Conservation (phyloP, 1,140 invertebrate genomes). For the Marisa cornuarietis region DNA sequence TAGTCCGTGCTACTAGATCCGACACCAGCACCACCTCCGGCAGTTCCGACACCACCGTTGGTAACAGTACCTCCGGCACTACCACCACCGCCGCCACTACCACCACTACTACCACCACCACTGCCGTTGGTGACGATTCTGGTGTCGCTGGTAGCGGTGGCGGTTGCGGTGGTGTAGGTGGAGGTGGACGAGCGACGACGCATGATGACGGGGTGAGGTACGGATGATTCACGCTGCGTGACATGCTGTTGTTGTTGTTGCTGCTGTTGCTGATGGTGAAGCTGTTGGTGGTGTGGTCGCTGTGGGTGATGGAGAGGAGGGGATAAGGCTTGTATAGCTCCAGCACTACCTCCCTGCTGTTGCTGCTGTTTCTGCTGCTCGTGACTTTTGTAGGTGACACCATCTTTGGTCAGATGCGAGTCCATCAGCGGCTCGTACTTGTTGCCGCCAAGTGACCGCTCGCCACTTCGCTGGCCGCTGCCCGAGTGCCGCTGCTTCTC, state of each 20-base stretch:
- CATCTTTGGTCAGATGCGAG: constrained; percentile 30
- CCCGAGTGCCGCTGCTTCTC: constrained; percentile 40
- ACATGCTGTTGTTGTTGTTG: constrained; percentile 22
- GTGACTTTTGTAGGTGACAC: constrained; percentile 34
- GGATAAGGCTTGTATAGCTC: constrained; percentile 26
- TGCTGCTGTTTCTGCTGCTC: constrained; percentile 21
- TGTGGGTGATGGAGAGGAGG: constrained; percentile 31
- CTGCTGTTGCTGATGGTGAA: background rate
- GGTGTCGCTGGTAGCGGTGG: constrained; percentile 1
- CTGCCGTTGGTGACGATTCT: constrained; percentile 12
- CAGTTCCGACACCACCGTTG: background rate
- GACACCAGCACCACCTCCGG: background rate
- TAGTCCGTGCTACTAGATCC: background rate
- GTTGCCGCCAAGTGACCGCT: background rate
- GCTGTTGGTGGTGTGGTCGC: constrained; percentile 21
- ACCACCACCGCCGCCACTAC: background rate
- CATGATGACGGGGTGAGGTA: constrained; percentile 35
- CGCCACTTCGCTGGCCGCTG: background rate
- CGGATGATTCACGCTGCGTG: constrained; percentile 25
- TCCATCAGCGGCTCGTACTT: constrained; percentile 38
- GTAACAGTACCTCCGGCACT: background rate
- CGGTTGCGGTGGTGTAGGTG: background rate
- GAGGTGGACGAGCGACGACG: constrained; percentile 21
- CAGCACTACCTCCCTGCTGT: background rate
- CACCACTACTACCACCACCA: background rate